Base-by-base conservation (phyloP, 1,140 invertebrate species). In the Rhopalosiphum maidis region DNA sequence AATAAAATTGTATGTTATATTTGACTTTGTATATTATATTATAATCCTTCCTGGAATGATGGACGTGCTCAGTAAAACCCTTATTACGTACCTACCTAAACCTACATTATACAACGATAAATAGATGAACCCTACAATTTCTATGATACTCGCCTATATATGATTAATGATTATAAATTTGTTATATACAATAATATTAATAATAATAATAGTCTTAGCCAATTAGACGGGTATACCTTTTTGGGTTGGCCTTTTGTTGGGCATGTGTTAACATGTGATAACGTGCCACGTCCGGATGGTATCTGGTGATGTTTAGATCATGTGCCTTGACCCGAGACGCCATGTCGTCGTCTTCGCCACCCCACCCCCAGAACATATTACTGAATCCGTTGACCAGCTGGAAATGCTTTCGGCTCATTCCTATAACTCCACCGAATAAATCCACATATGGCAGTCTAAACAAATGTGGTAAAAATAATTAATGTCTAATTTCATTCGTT, bases 331-430 rank as follows among this genome's bases (percentile, higher is more conserved):
- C 97, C 94, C 98, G 96, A 95, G 98, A 98, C 60, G 97, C 97
- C 97, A 99, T 98, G 95, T 99, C 98, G 95, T 99, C 98, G 95
- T 99, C 98, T 95, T 99, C 98, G 41, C 97, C 98, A 54, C 98
- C 98, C 98, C 98, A 98, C 22, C 98, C 98, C 97, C 98, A 99
- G 95, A 98, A 99, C 60, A 97, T 97, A 95, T 99, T 99, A 51
- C 98, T 98, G 96, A 98, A 99, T 1, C 98, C 98, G 95, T 99
- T 99, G 1, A 99, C 97, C 89, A 96, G 95, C 94, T 96, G 96
- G 95, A 98, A 98, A 94, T 99, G 98, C 94, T 97, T 96, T 89
- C 96, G 96, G 0, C 96, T 98, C 96, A 99, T 96, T 6, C 98
- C 98, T 54, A 89, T 93, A 6, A 94, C 93, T 55, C 94, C 94